Evolutionary conservation across 2,113 vertebrate genomes (phyloP).

Genomic region (Cyprinodon tularosa): DNA sequence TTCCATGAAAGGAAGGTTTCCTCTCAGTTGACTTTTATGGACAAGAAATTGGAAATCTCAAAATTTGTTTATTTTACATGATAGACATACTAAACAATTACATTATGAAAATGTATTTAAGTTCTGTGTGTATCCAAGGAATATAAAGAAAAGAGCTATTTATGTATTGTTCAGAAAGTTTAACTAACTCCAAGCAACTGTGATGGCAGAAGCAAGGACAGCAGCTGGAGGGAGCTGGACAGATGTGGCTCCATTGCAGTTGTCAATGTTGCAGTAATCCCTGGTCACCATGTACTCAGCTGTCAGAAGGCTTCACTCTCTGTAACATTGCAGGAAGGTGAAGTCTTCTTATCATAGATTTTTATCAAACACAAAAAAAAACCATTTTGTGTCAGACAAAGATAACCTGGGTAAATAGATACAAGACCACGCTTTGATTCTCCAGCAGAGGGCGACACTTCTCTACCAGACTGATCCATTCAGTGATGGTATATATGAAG

Average conservation of each 20-base stretch:
- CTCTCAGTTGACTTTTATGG: background rate
- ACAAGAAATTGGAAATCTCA: background rate
- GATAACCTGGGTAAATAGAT: too few species aligned
- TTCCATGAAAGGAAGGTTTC: background rate
- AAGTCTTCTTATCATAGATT: background rate
- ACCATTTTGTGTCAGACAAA: too few species aligned
- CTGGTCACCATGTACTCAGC: constrained; percentile 40
- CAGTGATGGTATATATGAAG: too few species aligned
- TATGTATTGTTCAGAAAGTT: background rate
- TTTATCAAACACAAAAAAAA: too few species aligned
- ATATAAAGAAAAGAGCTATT: background rate
- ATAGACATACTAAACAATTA: background rate
- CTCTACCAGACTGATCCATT: too few species aligned
- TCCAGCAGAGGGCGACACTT: too few species aligned
- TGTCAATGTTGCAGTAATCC: constrained; percentile 49
- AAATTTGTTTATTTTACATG: background rate
- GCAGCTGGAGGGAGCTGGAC: constrained; percentile 33
- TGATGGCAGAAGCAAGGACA: constrained; percentile 21
- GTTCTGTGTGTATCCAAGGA: background rate
- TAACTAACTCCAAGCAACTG: background rate
- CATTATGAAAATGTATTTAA: background rate
- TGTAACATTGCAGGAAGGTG: constrained; percentile 31
- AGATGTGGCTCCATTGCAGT: constrained; percentile 52
- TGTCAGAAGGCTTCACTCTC: constrained; percentile 24
- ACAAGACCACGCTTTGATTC: too few species aligned